A percentile compares a stretch with the other conserved stretches of the same genome.
Evolutionary conservation across 2,113 vertebrate genomes (phyloP).

Genomic region (Prinia subflava): DNA sequence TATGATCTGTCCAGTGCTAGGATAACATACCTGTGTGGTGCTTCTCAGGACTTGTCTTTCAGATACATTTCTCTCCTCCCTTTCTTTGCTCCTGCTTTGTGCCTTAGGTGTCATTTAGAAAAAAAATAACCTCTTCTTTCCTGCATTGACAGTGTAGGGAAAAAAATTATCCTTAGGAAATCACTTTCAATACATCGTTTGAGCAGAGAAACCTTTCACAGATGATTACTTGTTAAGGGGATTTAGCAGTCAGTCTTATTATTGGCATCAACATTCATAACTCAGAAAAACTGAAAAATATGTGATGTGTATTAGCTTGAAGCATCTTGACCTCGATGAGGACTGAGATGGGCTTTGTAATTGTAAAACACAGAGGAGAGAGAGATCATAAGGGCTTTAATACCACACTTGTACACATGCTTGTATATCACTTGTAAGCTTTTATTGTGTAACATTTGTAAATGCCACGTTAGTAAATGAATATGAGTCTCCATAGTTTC

Average conservation of each 20-base stretch:
- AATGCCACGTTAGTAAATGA: not conserved
- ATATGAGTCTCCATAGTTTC: not conserved
- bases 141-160: not conserved
- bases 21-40: not conserved
- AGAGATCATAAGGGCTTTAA: not conserved
- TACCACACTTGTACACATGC: not conserved
- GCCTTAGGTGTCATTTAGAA: not conserved
- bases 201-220: not conserved
- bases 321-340: not conserved
- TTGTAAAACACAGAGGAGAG: not conserved
- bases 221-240: not conserved
- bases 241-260: not conserved
- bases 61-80: not conserved
- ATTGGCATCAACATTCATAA: not conserved
- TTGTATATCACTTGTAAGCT: not conserved
- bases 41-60: not conserved
- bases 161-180: not conserved
- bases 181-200: not conserved
- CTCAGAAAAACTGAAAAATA: not conserved
- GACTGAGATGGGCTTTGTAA: not conserved
- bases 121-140: not conserved
- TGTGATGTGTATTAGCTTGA: not conserved
- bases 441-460: not conserved
- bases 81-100: not conserved
- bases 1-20: not conserved